phyloP scores from a whole-genome alignment of 2,888 invertebrate genomes.

The Dexiosoma caninum region DNA sequence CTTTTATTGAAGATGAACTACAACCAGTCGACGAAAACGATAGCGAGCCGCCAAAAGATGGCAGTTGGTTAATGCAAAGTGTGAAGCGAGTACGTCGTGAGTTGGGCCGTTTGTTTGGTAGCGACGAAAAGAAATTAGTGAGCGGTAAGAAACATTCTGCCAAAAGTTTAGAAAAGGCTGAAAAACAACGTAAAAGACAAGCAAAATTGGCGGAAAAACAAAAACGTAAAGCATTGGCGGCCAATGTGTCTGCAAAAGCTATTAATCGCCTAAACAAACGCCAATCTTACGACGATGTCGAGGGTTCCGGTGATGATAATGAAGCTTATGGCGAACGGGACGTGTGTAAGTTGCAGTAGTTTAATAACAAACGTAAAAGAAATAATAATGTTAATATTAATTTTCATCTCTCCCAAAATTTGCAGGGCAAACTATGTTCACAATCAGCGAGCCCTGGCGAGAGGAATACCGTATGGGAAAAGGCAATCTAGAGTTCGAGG shows the following conservation, averaged over 20 bases:
- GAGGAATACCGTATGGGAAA: slow-evolving; percentile 63
- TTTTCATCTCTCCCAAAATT: slow-evolving; percentile 15
- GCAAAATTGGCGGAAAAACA: slow-evolving; percentile 16
- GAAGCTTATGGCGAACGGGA: slow-evolving; percentile 63
- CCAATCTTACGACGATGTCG: slow-evolving; percentile 64
- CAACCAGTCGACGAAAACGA: slow-evolving; percentile 65
- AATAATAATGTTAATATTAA: not conserved
- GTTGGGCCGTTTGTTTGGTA: slow-evolving; percentile 70
- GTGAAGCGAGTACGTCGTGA: slow-evolving; percentile 74
- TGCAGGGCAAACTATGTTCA: slow-evolving; percentile 71
- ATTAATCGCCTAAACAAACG: slow-evolving; percentile 61
- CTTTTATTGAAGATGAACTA: slow-evolving; percentile 70
- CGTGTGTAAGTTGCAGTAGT: slow-evolving; percentile 66
- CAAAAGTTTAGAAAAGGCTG: slow-evolving; percentile 18
- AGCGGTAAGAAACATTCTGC: slow-evolving; percentile 38
- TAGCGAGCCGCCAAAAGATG: slow-evolving; percentile 55
- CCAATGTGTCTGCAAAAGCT: not conserved
- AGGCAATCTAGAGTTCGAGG: slow-evolving; percentile 62
- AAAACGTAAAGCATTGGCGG: slow-evolving; percentile 30
- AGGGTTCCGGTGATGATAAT: slow-evolving; percentile 66
- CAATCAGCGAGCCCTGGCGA: slow-evolving; percentile 70
- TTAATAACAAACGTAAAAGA: not conserved
- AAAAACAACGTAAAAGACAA: slow-evolving; percentile 21
- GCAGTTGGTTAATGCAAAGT: slow-evolving; percentile 71
- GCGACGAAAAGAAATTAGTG: slow-evolving; percentile 49